Base-by-base conservation (phyloP, 1,140 invertebrate genomes). In the Ostrea edulis region DNA sequence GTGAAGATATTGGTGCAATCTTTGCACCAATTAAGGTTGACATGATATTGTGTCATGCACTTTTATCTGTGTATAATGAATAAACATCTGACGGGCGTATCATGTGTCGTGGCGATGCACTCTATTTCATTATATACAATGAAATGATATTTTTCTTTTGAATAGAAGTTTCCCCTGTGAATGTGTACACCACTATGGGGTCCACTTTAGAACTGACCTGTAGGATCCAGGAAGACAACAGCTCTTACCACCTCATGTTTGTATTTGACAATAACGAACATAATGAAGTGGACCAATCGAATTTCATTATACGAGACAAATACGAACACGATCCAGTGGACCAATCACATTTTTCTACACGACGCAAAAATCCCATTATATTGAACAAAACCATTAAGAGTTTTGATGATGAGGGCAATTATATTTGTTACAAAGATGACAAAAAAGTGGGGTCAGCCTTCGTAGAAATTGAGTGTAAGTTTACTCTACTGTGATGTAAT, bases 191-290 rank as follows among this genome's bases (percentile, higher is more conserved):
- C 25, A 29, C 68, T 14, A 35, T 29, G 9, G 68, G 68, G 29
- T 77, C 68, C 8, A 77, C 68, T 77, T 77, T 77, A 25, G 68
- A 29, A 77, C 25, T 77, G 8, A 77, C 25, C 25, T 77, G 68
- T 35, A 77, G 22, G 2, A 35, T 77, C 5, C 22, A 77, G 17
- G 29, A 77, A 17, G 68, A 77, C 14, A 14, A 25, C 25, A 77
- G 25, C 14, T 25, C 68, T 8, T 77, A 35, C 8, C 8, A 14
- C 8, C 68, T 77, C 25, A 77, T 77, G 68, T 77, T 77, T 35
- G 29, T 25, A 25, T 77, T 77, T 77, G 11, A 25, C 25, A 25
- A 77, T 5, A 29, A 77, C 7, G 25, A 77, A 12, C 22, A 77
- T 2, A 29, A 77, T 14, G 25, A 77, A 12, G 68, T 77, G 25